Evolutionary conservation across 2,888 invertebrate genomes (phyloP).

Genomic region (Leistus spinibarbis): DNA sequence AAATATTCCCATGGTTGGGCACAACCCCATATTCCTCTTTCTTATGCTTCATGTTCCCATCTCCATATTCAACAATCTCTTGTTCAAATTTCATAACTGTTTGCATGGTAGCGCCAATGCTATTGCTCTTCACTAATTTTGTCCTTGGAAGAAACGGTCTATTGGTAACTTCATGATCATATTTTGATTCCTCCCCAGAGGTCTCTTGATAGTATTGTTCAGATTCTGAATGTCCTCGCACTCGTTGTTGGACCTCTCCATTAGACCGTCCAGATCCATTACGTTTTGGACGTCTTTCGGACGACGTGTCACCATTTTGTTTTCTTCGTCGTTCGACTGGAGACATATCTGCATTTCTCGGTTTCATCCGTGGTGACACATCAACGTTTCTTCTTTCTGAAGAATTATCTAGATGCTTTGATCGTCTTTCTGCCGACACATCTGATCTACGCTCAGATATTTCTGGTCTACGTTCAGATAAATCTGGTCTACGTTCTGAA

Average conservation of each 20-base stretch:
- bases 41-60: conserved; percentile 56
- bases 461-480: too few relatives aligned
- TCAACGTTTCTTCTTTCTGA: conserved; percentile 41
- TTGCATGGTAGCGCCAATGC: conserved; percentile 50
- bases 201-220: conserved; percentile 52
- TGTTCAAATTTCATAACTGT: conserved; percentile 51
- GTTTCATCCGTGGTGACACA: conserved; percentile 24
- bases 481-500: neutral
- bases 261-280: conserved; percentile 13
- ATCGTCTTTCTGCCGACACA: neutral
- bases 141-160: conserved; percentile 72
- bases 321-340: neutral
- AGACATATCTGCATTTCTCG: neutral
- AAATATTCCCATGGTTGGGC: conserved; percentile 71
- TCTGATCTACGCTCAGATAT: neutral
- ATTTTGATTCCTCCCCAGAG: conserved; percentile 55
- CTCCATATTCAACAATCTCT: conserved; percentile 56
- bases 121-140: conserved; percentile 67
- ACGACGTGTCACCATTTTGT: neutral
- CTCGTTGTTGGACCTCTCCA: conserved; percentile 19
- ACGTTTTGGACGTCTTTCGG: conserved; percentile 14
- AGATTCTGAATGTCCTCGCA: conserved; percentile 45
- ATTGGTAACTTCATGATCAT: conserved; percentile 56
- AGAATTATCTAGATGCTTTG: neutral
- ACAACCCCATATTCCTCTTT: conserved; percentile 56